Evolutionary conservation across 2,113 vertebrate genomes (phyloP).

Genomic region (Tiliqua scincoides): DNA sequence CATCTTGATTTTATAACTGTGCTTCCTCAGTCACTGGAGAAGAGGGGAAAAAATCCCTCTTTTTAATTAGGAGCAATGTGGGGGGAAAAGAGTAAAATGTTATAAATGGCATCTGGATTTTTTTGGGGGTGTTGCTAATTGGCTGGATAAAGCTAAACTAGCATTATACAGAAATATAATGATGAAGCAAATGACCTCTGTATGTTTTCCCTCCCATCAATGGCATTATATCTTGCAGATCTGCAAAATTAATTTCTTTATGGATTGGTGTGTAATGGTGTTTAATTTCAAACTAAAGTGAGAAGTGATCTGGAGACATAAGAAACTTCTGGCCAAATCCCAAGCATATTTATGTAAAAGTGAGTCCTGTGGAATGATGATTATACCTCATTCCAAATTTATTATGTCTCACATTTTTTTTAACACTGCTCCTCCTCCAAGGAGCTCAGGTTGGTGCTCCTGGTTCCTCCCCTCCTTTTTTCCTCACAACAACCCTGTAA

Average conservation of each 20-base stretch:
- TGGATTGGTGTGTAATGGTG: not conserved
- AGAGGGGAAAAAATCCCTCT: not conserved
- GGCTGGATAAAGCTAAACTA: constrained; percentile 2
- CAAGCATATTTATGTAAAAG: no score
- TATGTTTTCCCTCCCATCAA: not conserved
- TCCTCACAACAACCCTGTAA: no score
- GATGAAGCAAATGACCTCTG: not conserved
- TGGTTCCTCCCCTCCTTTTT: no score
- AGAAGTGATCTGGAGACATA: not conserved
- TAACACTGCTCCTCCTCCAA: no score
- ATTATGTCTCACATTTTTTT: no score
- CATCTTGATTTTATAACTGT: constrained; percentile 74
- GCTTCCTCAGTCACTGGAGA: constrained; percentile 48
- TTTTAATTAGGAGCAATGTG: constrained; percentile 48
- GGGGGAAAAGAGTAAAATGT: not conserved
- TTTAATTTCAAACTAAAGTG: not conserved
- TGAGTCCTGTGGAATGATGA: no score
- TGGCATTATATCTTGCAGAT: not conserved
- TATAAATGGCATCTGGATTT: not conserved
- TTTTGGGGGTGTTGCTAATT: constrained; percentile 19
- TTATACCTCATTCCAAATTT: no score
- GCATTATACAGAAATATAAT: not conserved
- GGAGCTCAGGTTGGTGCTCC: no score
- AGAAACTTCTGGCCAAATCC: no score
- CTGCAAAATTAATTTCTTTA: not conserved